Evolutionary conservation across 2,113 vertebrate genomes (phyloP).

Genomic region (Esox niger): DNA sequence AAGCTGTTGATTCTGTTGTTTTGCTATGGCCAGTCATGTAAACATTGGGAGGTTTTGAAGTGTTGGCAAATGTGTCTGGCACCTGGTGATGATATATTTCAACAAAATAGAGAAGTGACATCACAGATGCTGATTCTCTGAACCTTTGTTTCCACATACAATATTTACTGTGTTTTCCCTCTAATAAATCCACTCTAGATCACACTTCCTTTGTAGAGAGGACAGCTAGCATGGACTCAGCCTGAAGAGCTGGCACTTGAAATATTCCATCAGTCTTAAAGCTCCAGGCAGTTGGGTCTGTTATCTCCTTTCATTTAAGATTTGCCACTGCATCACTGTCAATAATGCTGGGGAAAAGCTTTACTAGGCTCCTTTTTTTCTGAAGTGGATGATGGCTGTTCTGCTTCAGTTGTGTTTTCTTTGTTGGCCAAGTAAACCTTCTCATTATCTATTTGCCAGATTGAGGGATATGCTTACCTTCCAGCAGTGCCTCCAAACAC

Average conservation of each 20-base stretch:
- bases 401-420: neutral
- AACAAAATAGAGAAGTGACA: neutral
- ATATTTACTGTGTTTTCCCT: neutral
- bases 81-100: neutral
- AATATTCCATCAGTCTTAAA: neutral
- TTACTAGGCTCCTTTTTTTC: neutral
- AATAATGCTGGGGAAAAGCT: conserved; percentile 6
- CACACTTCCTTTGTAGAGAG: neutral
- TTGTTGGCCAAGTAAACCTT: conserved; percentile 7
- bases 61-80: neutral
- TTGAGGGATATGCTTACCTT: neutral
- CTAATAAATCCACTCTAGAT: neutral
- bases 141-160: neutral
- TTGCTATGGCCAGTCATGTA: neutral
- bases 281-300: neutral
- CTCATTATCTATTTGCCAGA: conserved; percentile 1
- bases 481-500: neutral
- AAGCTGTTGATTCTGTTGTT: neutral
- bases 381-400: too few relatives aligned
- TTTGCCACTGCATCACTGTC: neutral
- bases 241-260: neutral
- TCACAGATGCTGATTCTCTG: neutral
- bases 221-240: neutral
- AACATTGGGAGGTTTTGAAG: neutral
- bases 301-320: neutral